Base-by-base conservation (phyloP, 2,797 vertebrate genomes). In the Catamblyrhynchus diadema region DNA sequence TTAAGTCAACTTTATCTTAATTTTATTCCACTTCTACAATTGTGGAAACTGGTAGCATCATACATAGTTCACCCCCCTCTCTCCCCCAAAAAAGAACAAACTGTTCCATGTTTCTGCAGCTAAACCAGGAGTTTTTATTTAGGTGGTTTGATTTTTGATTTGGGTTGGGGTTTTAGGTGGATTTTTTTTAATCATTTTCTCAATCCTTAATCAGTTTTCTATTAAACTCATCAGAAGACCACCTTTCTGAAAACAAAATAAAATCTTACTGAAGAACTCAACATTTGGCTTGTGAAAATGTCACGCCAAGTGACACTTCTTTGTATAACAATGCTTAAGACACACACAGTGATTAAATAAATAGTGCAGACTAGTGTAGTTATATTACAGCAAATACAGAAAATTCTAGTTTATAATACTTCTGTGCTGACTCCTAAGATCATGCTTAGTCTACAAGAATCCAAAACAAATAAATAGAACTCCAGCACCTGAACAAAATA, bases 401-500 rank as follows among this genome's bases (percentile, higher is more conserved):
- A 91, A 94, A 65, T n/a, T 78, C 51, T 47, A 50, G 51, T 91
- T 92, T 87, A 74, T 47, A 93, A 83, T 85, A 74, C 25, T 81
- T 71, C 64, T 69, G 56, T 44, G 59, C 57, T 91, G 67, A 88
- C 82, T 83, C 71, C 84, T 90, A 85, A 89, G 28, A 94, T 66
- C 45, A 62, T 28, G 39, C 82, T 91, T 88, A 86, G 79, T 66
- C 73, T 91, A 92, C 64, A 90, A 91, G 78, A 96, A 70, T 41
- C n/a, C 39, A 86, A 93, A 88, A 25, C 32, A 95, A 96, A 95
- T 75, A 93, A 91, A 94, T 4, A 83, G 54, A 95, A 65, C 66
- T 86, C 56, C 41, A 81, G 24, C 16, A 86, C 66, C 59, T 73
- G 85, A 94, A 91, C 20, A 93, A 82, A 95, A 88, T 90, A 94